Percentiles rank a stretch among this genome's conserved stretches.
These are phyloP conservation scores for Archips crataeganus DNA, from an alignment of 2,888 invertebrate genomes.

Conservation along the genomic window DNA sequence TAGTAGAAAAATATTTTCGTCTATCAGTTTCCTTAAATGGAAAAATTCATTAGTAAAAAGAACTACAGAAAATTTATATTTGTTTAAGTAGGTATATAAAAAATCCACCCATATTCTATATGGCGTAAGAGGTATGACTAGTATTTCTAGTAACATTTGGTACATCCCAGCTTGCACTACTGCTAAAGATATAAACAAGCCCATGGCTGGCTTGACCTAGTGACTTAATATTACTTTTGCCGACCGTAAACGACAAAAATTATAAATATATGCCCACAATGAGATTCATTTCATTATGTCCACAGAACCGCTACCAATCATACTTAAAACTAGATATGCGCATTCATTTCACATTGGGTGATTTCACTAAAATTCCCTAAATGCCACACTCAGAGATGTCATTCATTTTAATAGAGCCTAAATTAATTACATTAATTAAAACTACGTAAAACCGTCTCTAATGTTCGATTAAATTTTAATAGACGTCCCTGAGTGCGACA, in stretches of 20 bases:
- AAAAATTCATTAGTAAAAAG: slow-evolving; percentile 2
- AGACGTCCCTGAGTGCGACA: not conserved
- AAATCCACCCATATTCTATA: slow-evolving; percentile 44
- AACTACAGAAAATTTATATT: slow-evolving; percentile 19
- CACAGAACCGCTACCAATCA: slow-evolving; percentile 8
- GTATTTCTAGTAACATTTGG: slow-evolving; percentile 60
- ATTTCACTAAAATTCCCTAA: slow-evolving; percentile 16
- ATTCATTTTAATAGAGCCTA: not conserved
- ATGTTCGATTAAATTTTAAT: not conserved
- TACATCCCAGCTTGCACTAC: slow-evolving; percentile 28
- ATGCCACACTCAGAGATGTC: not conserved
- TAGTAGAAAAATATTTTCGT: slow-evolving; percentile 13
- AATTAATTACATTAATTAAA: not conserved
- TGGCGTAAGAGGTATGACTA: slow-evolving; percentile 61
- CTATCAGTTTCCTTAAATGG: slow-evolving; percentile 3
- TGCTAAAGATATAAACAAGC: slow-evolving; percentile 1
- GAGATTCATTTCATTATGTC: slow-evolving; percentile 19
- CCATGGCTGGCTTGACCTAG: not conserved
- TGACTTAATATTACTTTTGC: not conserved
- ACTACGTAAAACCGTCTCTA: not conserved
- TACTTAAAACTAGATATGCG: slow-evolving; percentile 15
- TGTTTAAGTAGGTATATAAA: slow-evolving; percentile 13
- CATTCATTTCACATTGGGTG: not conserved
- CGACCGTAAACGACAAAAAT: not conserved
- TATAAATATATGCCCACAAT: slow-evolving; percentile 1